Base-by-base conservation (phyloP, 2,888 invertebrate genomes). In the Acanthosepion pharaonis region DNA sequence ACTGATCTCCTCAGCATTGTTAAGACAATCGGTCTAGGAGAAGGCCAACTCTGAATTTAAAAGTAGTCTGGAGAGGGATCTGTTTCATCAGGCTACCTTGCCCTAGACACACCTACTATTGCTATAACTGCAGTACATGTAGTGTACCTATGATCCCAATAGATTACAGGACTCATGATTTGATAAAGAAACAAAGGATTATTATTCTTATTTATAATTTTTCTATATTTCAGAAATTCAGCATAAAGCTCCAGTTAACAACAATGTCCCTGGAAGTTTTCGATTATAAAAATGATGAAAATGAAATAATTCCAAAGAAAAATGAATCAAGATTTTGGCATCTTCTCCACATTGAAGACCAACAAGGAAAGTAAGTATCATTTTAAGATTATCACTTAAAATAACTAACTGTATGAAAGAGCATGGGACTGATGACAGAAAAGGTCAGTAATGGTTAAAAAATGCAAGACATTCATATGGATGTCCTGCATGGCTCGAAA, bases 161-260 rank as follows among this genome's bases (percentile, higher is more conserved):
- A 42, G 42, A 42, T 42, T 42, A 42, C 42, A 42, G 42, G 42
- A 42, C 42, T 42, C 42, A 42, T 42, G 42, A 51, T 51, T 51
- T 51, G 51, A 51, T 51, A 15, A 15, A 51, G 51, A 55, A 55
- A 18, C 20, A 18, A 20, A 55, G 0, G 23, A 59, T 78, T 15
- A 9, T 23, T n/a, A 33, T n/a, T 78, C 11, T 5, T 78, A 9
- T 6, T 78, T 11, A 18, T 28, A 51, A 6, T 28, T 53, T 51
- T 78, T 49, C 11, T 92, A 25, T 93, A 18, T 51, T 51, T 0
- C 59, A 94, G 94, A 94, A 94, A 64, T 94, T 94, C 51, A 59
- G 55, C 33, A 94, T 94, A 25, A 42, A 25, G 8, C 11, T 94
- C 3, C n/a, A 64, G n/a, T 55, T 94, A 48, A 48, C n/a, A 20